Base-by-base conservation (phyloP, 1,140 invertebrate genomes). In the Trichonephila inaurata region DNA sequence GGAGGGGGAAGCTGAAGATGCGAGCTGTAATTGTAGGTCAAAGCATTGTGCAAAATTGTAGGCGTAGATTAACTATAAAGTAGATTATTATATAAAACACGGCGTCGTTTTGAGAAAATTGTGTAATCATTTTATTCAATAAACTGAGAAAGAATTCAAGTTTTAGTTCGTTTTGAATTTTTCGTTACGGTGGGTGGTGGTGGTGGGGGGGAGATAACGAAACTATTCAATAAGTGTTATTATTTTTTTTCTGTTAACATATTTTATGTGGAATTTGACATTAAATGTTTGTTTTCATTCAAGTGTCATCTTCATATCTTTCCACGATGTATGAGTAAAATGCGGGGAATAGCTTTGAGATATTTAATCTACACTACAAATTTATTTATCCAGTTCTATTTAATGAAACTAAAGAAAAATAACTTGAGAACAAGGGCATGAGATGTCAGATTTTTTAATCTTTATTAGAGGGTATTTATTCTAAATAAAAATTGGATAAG, bases 21-120 rank as follows among this genome's bases (percentile, higher is more conserved):
- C 24, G 72, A 77, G 72, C 14, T 40, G 72, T 77, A 77, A 77
- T 77, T 77, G 72, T 77, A 77, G 72, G 72, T 77, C 72, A 77
- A 77, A 77, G 72, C 28, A 33, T 77, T 77, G 72, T 18, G 33
- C 28, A 77, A 18, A 77, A 77, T 77, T 40, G 72, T 77, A 77
- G 72, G 72, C 72, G 72, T 77, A 77, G 72, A 77, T 77, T 77
- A 77, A 77, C 72, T 40, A 33, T 40, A 77, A 77, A 77, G 28
- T 33, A 77, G 72, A 77, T 77, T 77, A 77, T 77, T 77, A 33
- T 77, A 40, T 40, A 77, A 77, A 77, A 77, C 28, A 77, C 33
- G 18, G 28, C 28, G 72, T 16, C 28, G 14, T 40, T 12, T 24
- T 77, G 10, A 33, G 69, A 77, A 77, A 77, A 77, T 77, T 77